Percentiles rank a stretch among this genome's conserved stretches.
Evolutionary conservation across 2,113 vertebrate genomes (phyloP).

Genomic region (Scophthalmus maximus): DNA sequence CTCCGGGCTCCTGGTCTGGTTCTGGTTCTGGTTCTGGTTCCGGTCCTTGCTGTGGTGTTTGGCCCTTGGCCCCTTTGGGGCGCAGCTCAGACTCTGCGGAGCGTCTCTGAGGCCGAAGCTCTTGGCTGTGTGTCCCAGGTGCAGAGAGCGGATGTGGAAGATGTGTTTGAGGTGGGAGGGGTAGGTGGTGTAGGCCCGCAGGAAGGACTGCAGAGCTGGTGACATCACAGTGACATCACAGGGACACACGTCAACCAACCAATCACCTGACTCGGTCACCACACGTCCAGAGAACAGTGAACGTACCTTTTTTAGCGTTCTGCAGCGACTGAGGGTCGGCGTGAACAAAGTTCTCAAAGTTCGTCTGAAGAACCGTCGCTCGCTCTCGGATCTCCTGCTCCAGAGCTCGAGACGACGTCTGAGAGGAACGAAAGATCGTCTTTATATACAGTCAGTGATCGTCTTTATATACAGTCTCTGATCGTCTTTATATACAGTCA

Average conservation of each 20-base stretch:
- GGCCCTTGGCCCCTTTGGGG: neutral
- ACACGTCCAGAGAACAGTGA: neutral
- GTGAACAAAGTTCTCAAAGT: conserved; percentile 91
- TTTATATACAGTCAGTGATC: no score
- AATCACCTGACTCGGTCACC: neutral
- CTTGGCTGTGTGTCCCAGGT: conserved; percentile 93
- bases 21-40: conserved; percentile 12
- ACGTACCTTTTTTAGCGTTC: conserved; percentile 90
- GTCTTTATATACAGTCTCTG: no score
- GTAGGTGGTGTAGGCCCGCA: conserved; percentile 92
- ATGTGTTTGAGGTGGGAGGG: conserved; percentile 90
- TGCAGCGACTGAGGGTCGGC: conserved; percentile 72
- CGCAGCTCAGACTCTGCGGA: conserved; percentile 82
- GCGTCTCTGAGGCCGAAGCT: conserved; percentile 96
- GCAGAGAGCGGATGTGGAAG: conserved; percentile 91
- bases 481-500: no score
- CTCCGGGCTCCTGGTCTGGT: conserved; percentile 12
- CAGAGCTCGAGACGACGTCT: conserved; percentile 80
- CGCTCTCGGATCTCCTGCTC: conserved; percentile 88
- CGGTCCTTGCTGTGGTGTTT: conserved; percentile 8
- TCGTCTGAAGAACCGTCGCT: conserved; percentile 92
- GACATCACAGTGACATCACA: conserved; percentile 30
- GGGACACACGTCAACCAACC: neutral
- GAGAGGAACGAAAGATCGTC: neutral
- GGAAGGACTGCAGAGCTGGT: conserved; percentile 93